Evolutionary conservation across 2,888 invertebrate genomes (phyloP), one percentile per base, ranked within the genome.

Genomic region (Caenorhabditis panamensis): DNA sequence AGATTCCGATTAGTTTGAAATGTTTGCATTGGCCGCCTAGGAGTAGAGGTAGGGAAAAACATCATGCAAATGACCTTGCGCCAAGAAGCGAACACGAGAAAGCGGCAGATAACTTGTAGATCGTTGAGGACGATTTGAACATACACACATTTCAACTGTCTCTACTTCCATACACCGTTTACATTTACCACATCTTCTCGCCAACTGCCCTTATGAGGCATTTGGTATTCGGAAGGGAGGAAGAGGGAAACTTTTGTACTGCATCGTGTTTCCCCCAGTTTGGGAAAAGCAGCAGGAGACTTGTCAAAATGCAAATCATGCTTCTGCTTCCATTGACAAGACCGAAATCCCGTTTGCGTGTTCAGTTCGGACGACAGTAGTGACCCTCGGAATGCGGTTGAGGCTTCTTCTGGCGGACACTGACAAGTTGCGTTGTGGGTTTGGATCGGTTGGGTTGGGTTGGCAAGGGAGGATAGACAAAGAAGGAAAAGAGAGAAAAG

Each of bases 281-380:
- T 41, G 49, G 22, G 26, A 28, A 26, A 58, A 58, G 22, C 58
- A 58, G 58, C 58, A 58, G 58, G 58, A 8, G 58, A 28, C 24
- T 68, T 53, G 71, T 62, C 61, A 54, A 71, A 51, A 71, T 71
- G 71, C 62, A 71, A 71, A 71, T 71, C 41, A 71, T 31, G 31
- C 31, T 31, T 31, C 31, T 31, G n/a, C n/a, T n/a, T 44, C 41
- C 56, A 66, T 26, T 26, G 56, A 28, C 13, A 22, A 58, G 41
- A n/a, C 31, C 31, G 5, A 31, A 9, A 68, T 59, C 58, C 68
- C 68, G 58, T 58, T 68, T 69, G 16, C 31, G 31, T 31, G 31
- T 31, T 31, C 31, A 6, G 31, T 6, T 9, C 63, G 20, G 31
- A 24, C 49, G 51, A 37, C 64, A 63, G 24, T 54, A 11, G 49